A percentile compares a stretch with the other conserved stretches of the same genome.
Evolutionary conservation across 2,888 invertebrate genomes (phyloP).

Genomic region (Megastigmus dorsalis): DNA sequence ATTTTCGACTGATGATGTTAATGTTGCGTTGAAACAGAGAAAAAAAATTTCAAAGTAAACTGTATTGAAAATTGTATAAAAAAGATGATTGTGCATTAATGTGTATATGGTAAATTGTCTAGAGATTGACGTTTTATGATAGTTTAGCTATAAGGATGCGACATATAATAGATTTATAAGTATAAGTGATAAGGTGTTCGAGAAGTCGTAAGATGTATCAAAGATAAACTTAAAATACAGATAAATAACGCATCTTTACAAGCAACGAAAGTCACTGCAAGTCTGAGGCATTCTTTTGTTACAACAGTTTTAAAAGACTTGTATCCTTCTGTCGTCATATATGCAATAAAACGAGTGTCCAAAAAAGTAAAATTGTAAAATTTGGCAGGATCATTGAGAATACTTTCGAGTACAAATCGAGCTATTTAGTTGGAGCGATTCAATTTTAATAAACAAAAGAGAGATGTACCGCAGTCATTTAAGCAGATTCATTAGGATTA

Average conservation of each 20-base stretch:
- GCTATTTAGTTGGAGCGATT: too few species aligned
- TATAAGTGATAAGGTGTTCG: slow-evolving; percentile 47
- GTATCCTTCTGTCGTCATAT: too few species aligned
- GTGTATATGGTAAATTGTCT: slow-evolving; percentile 55
- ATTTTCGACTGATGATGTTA: slow-evolving; percentile 31
- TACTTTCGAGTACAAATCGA: too few species aligned
- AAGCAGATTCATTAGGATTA: slow-evolving; percentile 14
- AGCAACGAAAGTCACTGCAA: slow-evolving; percentile 44
- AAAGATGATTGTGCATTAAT: slow-evolving; percentile 54
- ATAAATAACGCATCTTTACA: slow-evolving; percentile 38
- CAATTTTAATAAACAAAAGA: neutral
- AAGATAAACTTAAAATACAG: slow-evolving; percentile 39
- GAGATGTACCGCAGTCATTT: neutral
- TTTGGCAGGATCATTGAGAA: neutral
- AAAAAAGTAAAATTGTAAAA: too few species aligned
- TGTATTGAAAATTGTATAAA: slow-evolving; percentile 41
- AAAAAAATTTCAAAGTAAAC: slow-evolving; percentile 22
- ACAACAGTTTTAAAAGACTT: too few species aligned
- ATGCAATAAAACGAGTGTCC: too few species aligned
- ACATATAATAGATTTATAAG: slow-evolving; percentile 44
- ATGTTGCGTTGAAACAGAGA: neutral
- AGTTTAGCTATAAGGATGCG: slow-evolving; percentile 45
- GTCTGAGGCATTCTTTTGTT: slow-evolving; percentile 20
- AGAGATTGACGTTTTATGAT: slow-evolving; percentile 50
- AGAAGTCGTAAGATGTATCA: slow-evolving; percentile 40